These are phyloP conservation scores for Leptinotarsa undecemlineata DNA, from an alignment of 1,140 invertebrate species.

Conservation along the genomic window DNA sequence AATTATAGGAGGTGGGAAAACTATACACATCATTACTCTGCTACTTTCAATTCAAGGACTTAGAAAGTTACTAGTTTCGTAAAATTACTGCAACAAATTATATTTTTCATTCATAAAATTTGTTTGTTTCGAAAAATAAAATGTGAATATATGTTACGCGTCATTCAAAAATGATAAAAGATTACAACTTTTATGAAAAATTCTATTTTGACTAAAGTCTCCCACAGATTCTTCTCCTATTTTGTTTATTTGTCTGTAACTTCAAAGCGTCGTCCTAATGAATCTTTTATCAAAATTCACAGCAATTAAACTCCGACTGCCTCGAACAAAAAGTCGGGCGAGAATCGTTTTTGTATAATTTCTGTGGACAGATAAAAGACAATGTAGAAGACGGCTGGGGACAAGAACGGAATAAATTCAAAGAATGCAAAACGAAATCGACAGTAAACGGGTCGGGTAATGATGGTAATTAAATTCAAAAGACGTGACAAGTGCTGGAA, in stretches of 20 bases:
- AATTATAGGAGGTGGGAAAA: too few relatives aligned
- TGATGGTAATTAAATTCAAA: conserved; percentile 26
- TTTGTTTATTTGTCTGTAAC: neutral
- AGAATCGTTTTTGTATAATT: conserved; percentile 18
- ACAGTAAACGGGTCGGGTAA: conserved; percentile 11
- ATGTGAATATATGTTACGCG: too few relatives aligned
- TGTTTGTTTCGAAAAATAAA: too few relatives aligned
- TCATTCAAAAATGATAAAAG: too few relatives aligned
- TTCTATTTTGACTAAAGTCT: too few relatives aligned
- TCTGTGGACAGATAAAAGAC: conserved; percentile 15
- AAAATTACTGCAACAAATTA: too few relatives aligned
- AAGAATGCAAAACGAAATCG: conserved; percentile 22
- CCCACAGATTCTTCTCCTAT: neutral
- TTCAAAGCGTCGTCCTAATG: neutral
- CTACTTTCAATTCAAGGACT: too few relatives aligned
- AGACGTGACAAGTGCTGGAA: conserved; percentile 20
- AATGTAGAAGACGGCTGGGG: conserved; percentile 7
- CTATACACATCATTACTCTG: too few relatives aligned
- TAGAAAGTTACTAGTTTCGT: too few relatives aligned
- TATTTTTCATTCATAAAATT: too few relatives aligned
- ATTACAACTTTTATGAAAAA: too few relatives aligned
- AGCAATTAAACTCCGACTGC: conserved; percentile 12
- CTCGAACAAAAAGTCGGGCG: neutral
- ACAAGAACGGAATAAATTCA: conserved; percentile 17
- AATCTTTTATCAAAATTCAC: conserved; percentile 23